Evolutionary conservation across 2,797 vertebrate species (phyloP).

Genomic region (Arrhamphus sclerolepis): DNA sequence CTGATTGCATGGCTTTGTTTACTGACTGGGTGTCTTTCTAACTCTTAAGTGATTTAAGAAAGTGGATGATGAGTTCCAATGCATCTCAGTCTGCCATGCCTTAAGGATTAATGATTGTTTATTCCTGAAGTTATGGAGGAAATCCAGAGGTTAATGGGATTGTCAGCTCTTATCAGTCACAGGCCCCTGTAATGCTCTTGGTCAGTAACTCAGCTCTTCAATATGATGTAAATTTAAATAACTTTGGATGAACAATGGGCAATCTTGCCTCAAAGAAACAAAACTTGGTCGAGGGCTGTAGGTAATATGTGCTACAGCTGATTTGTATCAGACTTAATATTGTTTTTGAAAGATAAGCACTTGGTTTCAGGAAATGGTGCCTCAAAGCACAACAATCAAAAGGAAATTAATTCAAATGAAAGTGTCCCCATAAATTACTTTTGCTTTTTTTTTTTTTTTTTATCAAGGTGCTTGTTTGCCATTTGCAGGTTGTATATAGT

Average conservation of each 20-base stretch:
- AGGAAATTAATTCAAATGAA: constrained; percentile 39
- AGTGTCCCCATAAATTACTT: constrained; percentile 25
- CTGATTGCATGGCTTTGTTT: constrained; percentile 37
- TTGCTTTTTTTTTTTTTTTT: constrained; percentile 25
- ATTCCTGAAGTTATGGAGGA: constrained; percentile 18
- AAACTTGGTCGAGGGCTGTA: not conserved
- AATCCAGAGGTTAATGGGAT: constrained; percentile 29
- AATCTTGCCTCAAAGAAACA: constrained; percentile 1
- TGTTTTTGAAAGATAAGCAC: constrained; percentile 26
- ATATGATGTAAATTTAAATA: constrained; percentile 5
- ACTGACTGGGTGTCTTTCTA: constrained; percentile 34
- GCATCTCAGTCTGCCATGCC: constrained; percentile 38
- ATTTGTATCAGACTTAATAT: constrained; percentile 6
- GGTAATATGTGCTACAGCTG: constrained; percentile 6
- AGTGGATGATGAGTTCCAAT: constrained; percentile 50
- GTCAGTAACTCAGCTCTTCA: constrained; percentile 2
- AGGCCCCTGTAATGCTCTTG: not conserved
- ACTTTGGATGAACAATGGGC: not conserved
- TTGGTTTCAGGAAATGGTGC: constrained; percentile 8
- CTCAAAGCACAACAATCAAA: constrained; percentile 18
- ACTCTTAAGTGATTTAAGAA: constrained; percentile 44
- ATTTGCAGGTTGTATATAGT: constrained; percentile 10
- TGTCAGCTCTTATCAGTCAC: not conserved
- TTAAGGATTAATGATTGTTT: constrained; percentile 41
- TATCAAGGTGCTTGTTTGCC: constrained; percentile 26